phyloP scores from a whole-genome alignment of 37 sponge, comb jelly and placozoan species.

The Beroe forskalii region DNA sequence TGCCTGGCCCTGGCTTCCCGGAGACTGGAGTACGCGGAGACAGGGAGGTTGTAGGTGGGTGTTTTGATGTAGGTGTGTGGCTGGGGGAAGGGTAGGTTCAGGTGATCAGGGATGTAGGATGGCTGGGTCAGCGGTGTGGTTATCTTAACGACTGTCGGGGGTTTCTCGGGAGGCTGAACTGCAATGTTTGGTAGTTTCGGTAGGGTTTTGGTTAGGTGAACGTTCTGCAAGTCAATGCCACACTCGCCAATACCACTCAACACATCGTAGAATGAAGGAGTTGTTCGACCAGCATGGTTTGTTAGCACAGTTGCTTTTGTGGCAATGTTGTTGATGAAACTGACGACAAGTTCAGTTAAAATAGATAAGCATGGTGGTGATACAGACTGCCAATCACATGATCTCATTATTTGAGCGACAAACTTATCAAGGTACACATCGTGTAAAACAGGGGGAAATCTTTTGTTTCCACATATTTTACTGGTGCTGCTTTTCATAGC shows the following conservation, averaged over 20 bases:
- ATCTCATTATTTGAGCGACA: conserved; percentile 13
- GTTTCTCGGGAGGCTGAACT: not conserved
- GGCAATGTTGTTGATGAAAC: conserved; percentile 12
- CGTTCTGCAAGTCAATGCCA: conserved; percentile 1
- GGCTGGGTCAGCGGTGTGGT: not conserved
- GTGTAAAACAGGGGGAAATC: not conserved
- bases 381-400: conserved; percentile 13
- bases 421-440: conserved; percentile 42
- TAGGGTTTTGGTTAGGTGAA: conserved; percentile 32
- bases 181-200: not conserved
- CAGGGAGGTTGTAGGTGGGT: not conserved
- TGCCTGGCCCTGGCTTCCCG: conserved; percentile 10
- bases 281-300: conserved; percentile 23
- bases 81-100: conserved; percentile 16
- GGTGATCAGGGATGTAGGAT: conserved; percentile 1
- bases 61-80: conserved; percentile 50
- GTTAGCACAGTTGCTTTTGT: not conserved
- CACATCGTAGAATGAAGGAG: conserved; percentile 24
- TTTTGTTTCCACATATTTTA: too few relatives aligned
- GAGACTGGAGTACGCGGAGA: conserved; percentile 14
- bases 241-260: not conserved
- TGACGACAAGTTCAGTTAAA: not conserved
- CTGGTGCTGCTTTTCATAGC: too few relatives aligned
- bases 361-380: not conserved
- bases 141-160: conserved; percentile 4